Evolutionary conservation across 1,140 invertebrate species (phyloP).

Genomic region (Brachionus asplanchnoidis): DNA sequence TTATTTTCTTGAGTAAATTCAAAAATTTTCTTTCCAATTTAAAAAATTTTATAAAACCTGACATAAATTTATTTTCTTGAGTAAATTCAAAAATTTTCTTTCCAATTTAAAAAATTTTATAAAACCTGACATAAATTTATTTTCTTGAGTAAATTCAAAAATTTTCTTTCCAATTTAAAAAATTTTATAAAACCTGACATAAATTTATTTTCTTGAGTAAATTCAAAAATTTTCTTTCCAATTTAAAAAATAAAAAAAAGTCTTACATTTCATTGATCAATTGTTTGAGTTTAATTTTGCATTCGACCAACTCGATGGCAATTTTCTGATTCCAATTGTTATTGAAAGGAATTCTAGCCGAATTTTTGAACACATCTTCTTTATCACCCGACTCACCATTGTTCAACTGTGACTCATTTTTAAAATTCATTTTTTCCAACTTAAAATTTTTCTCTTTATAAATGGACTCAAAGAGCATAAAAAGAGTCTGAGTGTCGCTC

Average conservation of each 20-base stretch:
- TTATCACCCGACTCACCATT: background rate
- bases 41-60: no score
- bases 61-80: no score
- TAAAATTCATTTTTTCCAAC: background rate
- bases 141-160: no score
- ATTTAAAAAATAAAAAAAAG: background rate
- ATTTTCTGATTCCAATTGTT: constrained; percentile 41
- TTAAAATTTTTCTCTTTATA: constrained; percentile 14
- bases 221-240: no score
- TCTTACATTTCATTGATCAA: constrained; percentile 39
- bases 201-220: no score
- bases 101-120: no score
- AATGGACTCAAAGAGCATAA: constrained; percentile 18
- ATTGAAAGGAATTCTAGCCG: background rate
- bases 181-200: no score
- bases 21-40: no score
- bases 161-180: no score
- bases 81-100: no score
- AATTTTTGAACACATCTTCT: constrained; percentile 2
- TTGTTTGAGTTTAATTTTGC: constrained; percentile 38
- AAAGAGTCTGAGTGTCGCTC: background rate
- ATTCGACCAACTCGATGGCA: constrained; percentile 38
- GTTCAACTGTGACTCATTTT: background rate
- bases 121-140: no score
- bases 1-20: no score